A percentile compares a stretch with the other conserved stretches of the same genome.
Evolutionary conservation across 2,113 vertebrate species (phyloP).

Genomic region (Acanthochromis polyacanthus): DNA sequence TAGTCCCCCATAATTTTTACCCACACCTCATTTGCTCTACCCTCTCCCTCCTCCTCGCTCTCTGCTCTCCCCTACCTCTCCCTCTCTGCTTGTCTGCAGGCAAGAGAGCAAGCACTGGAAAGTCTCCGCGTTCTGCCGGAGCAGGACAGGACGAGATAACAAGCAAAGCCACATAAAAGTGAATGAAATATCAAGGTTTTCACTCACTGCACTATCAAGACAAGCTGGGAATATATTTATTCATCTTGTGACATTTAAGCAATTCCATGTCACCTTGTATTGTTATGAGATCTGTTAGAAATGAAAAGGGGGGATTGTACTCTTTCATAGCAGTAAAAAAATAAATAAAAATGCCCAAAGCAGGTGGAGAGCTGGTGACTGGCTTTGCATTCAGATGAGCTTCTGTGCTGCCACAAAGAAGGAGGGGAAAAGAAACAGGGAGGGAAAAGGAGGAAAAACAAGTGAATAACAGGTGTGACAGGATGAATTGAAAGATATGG

Average conservation of each 20-base stretch:
- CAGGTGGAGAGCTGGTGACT: slow-evolving; percentile 60
- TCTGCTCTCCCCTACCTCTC: slow-evolving; percentile 46
- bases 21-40: slow-evolving; percentile 77
- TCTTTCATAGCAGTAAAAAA: slow-evolving; percentile 43
- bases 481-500: slow-evolving; percentile 64
- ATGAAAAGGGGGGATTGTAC: slow-evolving; percentile 40
- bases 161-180: slow-evolving; percentile 60
- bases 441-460: slow-evolving; percentile 27
- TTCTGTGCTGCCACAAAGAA: slow-evolving; percentile 41
- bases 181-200: slow-evolving; percentile 56
- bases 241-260: slow-evolving; percentile 12
- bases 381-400: slow-evolving; percentile 75
- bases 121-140: slow-evolving; percentile 40
- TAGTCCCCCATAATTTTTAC: slow-evolving; percentile 70
- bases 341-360: slow-evolving; percentile 53
- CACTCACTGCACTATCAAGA: slow-evolving; percentile 1
- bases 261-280: slow-evolving; percentile 32
- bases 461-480: slow-evolving; percentile 79
- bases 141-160: slow-evolving; percentile 64
- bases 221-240: slow-evolving; percentile 20
- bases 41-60: slow-evolving; percentile 49
- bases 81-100: slow-evolving; percentile 67
- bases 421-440: slow-evolving; percentile 4
- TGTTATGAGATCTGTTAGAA: slow-evolving; percentile 13
- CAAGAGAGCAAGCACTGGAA: slow-evolving; percentile 54